A percentile compares a stretch with the other conserved stretches of the same genome.
These are phyloP conservation scores for Apocrypta bakeri DNA, from an alignment of 1,140 invertebrate genomes.

Conservation along the genomic window DNA sequence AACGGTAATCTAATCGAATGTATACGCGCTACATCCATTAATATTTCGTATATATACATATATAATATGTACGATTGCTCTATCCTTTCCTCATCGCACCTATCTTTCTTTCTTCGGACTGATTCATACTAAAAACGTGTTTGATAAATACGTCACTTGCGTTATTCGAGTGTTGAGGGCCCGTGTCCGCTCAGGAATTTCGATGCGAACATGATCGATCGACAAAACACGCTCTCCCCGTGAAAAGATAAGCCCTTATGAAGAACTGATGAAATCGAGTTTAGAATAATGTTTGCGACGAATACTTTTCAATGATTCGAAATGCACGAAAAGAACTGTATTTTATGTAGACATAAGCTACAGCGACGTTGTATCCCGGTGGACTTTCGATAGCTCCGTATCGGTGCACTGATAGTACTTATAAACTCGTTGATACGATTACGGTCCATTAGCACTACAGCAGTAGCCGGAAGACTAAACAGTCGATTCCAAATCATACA, in stretches of 20 bases:
- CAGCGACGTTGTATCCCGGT: no score
- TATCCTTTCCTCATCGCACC: not conserved
- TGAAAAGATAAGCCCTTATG: no score
- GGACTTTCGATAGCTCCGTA: constrained; percentile 61
- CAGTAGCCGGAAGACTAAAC: constrained; percentile 67
- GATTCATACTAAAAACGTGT: constrained; percentile 43
- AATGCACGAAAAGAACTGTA: no score
- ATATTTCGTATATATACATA: constrained; percentile 34
- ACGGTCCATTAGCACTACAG: constrained; percentile 59
- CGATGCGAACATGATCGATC: constrained; percentile 32
- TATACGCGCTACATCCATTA: constrained; percentile 46
- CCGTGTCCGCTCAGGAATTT: not conserved
- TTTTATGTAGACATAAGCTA: no score
- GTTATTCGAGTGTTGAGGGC: constrained; percentile 7
- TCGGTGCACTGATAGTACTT: constrained; percentile 67
- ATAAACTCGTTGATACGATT: constrained; percentile 65
- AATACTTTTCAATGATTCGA: constrained; percentile 17
- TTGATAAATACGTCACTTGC: constrained; percentile 46
- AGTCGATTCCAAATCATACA: constrained; percentile 45
- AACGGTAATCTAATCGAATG: constrained; percentile 39
- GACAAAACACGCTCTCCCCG: not conserved
- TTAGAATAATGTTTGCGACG: no score
- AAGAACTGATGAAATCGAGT: no score
- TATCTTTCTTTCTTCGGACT: not conserved
- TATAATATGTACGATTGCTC: not conserved